phyloP scores from a whole-genome alignment of 92 coral and sea anemone genomes.

The Heteractis magnifica region DNA sequence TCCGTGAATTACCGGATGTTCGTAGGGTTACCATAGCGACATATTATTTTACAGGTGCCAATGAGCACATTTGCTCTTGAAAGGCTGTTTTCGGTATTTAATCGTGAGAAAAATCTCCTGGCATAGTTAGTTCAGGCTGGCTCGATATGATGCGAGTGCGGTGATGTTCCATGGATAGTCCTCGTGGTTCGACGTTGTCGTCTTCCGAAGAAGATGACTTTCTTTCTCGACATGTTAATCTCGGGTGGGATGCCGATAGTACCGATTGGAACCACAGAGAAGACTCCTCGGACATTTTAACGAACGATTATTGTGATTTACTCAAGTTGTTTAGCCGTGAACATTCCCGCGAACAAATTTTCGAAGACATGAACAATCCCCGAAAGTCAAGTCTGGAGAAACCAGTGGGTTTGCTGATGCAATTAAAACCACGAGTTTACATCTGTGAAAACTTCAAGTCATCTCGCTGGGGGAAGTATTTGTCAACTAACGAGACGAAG shows the following conservation, averaged over 20 bases:
- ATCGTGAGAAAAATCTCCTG: background rate
- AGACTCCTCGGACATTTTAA: constrained; percentile 12
- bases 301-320: constrained; percentile 11
- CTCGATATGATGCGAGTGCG: too few relatives aligned
- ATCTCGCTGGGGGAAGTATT: constrained; percentile 19
- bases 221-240: constrained; percentile 20
- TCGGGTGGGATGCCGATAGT: constrained; percentile 14
- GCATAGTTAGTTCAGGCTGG: background rate
- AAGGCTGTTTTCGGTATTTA: background rate
- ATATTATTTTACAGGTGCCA: constrained; percentile 19
- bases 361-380: background rate
- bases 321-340: constrained; percentile 24
- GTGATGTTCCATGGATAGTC: background rate
- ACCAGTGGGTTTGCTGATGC: constrained; percentile 20
- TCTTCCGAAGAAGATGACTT: constrained; percentile 21
- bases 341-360: constrained; percentile 11
- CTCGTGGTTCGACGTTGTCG: background rate
- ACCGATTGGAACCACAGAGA: constrained; percentile 20
- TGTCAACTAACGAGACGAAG: background rate
- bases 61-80: background rate
- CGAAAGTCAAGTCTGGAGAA: constrained; percentile 28
- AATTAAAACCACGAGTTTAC: constrained; percentile 3
- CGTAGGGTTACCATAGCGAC: constrained; percentile 21
- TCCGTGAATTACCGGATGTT: constrained; percentile 19
- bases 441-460: constrained; percentile 15